phyloP scores from a whole-genome alignment of 2,797 vertebrate genomes.

The Gila robusta region DNA sequence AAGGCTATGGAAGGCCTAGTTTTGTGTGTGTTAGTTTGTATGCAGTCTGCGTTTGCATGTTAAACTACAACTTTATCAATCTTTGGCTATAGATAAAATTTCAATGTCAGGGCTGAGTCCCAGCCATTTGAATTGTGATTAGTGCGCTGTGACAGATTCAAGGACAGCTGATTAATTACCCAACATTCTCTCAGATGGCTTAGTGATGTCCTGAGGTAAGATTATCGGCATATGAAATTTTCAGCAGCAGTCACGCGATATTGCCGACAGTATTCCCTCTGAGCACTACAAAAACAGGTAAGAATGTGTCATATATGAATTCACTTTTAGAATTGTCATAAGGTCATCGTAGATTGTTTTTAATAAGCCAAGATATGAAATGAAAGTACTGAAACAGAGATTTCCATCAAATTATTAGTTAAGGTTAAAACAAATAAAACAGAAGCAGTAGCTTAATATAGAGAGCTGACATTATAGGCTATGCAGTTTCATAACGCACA shows the following conservation, averaged over 20 bases:
- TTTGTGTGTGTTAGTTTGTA: conserved; percentile 1
- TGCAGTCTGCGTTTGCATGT: neutral
- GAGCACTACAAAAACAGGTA: neutral
- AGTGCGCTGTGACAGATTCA: conserved; percentile 52
- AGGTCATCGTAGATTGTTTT: neutral
- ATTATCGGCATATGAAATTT: conserved; percentile 39
- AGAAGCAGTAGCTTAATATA: neutral
- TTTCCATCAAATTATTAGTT: neutral
- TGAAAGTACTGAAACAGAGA: neutral
- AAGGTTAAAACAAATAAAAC: conserved; percentile 29
- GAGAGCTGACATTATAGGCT: neutral
- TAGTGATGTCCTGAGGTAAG: conserved; percentile 49
- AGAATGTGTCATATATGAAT: conserved; percentile 29
- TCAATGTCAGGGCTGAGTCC: conserved; percentile 43
- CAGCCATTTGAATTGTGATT: conserved; percentile 41
- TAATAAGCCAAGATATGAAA: neutral
- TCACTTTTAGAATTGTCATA: neutral
- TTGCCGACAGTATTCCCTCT: neutral
- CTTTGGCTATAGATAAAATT: conserved; percentile 38
- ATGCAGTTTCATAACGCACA: neutral
- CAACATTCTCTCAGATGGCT: conserved; percentile 50
- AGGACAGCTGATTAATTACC: conserved; percentile 53
- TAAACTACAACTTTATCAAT: conserved; percentile 39
- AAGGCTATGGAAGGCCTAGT: neutral
- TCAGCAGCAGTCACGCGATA: conserved; percentile 26